These are phyloP conservation scores for Panagrolaimus sp. DNA, from an alignment of 1,140 invertebrate species.

Conservation along the genomic window DNA sequence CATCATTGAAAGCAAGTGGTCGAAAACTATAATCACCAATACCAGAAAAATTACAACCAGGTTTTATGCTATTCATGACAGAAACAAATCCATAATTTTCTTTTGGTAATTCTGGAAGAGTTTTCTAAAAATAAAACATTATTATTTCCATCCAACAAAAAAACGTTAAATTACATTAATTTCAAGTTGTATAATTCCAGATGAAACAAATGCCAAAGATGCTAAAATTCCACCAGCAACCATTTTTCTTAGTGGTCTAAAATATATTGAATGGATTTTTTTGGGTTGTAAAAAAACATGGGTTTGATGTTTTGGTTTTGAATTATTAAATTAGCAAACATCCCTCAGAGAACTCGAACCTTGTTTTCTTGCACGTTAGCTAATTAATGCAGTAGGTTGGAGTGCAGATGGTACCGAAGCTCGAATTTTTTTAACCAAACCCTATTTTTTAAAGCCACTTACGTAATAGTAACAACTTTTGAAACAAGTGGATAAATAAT, in stretches of 20 bases:
- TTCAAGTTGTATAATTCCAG: constrained; percentile 74
- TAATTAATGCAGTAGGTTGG: too few species aligned
- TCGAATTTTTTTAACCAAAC: too few species aligned
- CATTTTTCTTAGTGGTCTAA: constrained; percentile 72
- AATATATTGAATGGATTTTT: too few species aligned
- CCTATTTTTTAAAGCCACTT: too few species aligned
- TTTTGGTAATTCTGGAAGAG: constrained; percentile 67
- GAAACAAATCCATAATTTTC: constrained; percentile 66
- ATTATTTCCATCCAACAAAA: neutral
- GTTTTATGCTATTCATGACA: constrained; percentile 65
- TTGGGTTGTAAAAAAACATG: too few species aligned
- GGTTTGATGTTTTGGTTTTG: too few species aligned
- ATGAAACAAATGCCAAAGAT: constrained; percentile 75
- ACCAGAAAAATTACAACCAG: neutral
- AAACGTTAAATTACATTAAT: constrained; percentile 64
- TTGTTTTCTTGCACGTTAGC: too few species aligned
- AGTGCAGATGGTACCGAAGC: too few species aligned
- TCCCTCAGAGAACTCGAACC: too few species aligned
- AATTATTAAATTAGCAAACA: too few species aligned
- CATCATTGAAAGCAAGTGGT: neutral
- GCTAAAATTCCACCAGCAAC: constrained; percentile 75
- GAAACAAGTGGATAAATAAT: constrained; percentile 45
- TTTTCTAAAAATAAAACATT: constrained; percentile 46
- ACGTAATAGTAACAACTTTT: constrained; percentile 41
- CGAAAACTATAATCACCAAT: neutral